A percentile compares a stretch with the other conserved stretches of the same genome.
Evolutionary conservation across 2,888 invertebrate genomes (phyloP).

Genomic region (Tipula helvola): DNA sequence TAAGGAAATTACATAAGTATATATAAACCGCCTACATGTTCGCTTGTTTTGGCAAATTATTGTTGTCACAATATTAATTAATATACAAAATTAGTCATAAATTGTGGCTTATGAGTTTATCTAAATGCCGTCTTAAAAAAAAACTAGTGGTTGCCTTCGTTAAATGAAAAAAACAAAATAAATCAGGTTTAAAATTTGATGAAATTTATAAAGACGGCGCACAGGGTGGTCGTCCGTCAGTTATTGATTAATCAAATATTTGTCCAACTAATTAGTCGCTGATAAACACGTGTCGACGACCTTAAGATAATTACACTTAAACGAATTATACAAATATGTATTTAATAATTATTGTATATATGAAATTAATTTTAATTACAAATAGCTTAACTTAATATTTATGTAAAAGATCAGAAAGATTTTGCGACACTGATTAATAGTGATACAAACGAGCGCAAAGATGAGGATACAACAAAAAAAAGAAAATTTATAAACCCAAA

Average conservation of each 20-base stretch:
- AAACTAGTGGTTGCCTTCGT: background rate
- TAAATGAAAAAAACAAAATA: background rate
- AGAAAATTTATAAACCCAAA: background rate
- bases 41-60: no score
- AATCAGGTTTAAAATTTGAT: background rate
- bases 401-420: background rate
- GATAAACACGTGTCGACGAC: background rate
- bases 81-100: background rate
- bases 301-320: background rate
- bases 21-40: no score
- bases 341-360: background rate
- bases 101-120: background rate
- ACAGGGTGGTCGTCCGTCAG: background rate
- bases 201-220: background rate
- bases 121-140: background rate
- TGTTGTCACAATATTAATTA: background rate
- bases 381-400: background rate
- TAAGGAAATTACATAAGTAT: no score
- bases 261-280: background rate
- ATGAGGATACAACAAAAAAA: background rate
- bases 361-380: background rate
- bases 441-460: background rate
- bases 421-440: background rate
- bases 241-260: background rate
- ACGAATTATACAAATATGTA: background rate